Evolutionary conservation across 2,797 vertebrate genomes (phyloP), one percentile per base, ranked within the genome.

Genomic region (Phaenicophaeus curvirostris): DNA sequence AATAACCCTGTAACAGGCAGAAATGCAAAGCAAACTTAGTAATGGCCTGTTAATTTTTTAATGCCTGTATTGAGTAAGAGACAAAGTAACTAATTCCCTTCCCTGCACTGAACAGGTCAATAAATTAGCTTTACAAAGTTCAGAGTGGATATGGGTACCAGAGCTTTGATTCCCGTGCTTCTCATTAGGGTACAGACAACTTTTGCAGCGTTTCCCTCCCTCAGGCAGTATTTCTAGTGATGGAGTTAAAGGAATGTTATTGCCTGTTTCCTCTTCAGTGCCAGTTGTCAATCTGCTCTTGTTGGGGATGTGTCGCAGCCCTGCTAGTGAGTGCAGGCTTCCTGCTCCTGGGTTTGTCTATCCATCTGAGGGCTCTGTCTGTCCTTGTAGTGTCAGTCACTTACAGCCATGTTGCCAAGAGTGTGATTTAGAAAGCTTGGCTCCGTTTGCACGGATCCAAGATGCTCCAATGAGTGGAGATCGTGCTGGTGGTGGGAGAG

Each of bases 31-130:
- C 79, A 84, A 87, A 63, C 74, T 76, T 33, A 39, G 90, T 57
- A 80, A 92, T 76, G 62, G 69, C 83, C 69, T 84, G 74, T 87
- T 83, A 92, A 78, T 89, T 86, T 92, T 82, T 78, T 75, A 89
- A 51, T 65, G 73, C 62, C 48, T 65, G 65, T 71, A 69, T 74
- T 35, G 51, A 78, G 72, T 35, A 82, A 75, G 82, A 71, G 73
- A n/a, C 57, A 74, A 44, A 41, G 77, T 53, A 69, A 24, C 51
- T 44, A 46, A 51, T 74, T 66, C 68, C 53, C 46, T 75, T 69
- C 23, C n/a, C 27, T 30, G 20, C n/a, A 35, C 73, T 28, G 57
- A 79, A 13, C 68, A 14, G 33, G 20, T 92, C 78, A 31, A 41
- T 84, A 61, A 71, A 71, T 63, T 3, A 63, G 68, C 50, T 58